Evolutionary conservation across 2,888 invertebrate species (phyloP).

Genomic region (Gymnosoma rotundatum): DNA sequence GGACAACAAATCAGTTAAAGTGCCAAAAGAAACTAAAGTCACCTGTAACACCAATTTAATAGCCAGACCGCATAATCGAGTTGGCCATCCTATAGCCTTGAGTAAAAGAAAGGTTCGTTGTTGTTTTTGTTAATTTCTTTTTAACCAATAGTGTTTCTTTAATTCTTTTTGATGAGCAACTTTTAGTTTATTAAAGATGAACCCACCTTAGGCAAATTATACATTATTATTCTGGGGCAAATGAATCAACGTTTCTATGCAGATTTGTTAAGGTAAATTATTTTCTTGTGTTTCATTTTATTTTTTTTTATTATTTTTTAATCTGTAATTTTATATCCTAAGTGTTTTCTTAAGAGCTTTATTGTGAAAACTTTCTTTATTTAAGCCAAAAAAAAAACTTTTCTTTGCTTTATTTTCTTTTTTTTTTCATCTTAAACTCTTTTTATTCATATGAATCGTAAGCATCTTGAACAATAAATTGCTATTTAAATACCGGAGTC

Average conservation of each 20-base stretch:
- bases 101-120: constrained; percentile 72
- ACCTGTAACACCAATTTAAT: not conserved
- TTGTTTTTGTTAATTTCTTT: not conserved
- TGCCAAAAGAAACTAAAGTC: not conserved
- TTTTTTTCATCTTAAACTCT: constrained; percentile 30
- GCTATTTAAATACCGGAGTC: constrained; percentile 72
- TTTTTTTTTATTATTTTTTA: constrained; percentile 28
- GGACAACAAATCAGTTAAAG: not conserved
- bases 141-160: not conserved
- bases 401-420: not conserved
- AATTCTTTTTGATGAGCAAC: not conserved
- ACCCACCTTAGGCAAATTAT: constrained; percentile 71
- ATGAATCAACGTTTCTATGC: constrained; percentile 73
- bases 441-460: constrained; percentile 17
- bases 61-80: constrained; percentile 7
- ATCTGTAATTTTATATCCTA: constrained; percentile 48
- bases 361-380: constrained; percentile 24
- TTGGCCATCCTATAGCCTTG: constrained; percentile 70
- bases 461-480: constrained; percentile 69
- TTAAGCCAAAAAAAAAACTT: not conserved
- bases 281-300: constrained; percentile 13
- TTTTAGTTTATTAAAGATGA: constrained; percentile 75
- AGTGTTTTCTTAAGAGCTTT: constrained; percentile 60
- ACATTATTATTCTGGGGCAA: constrained; percentile 75
- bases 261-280: constrained; percentile 72